phyloP scores from a whole-genome alignment of 2,113 vertebrate species.

The Pelodiscus sinensis region DNA sequence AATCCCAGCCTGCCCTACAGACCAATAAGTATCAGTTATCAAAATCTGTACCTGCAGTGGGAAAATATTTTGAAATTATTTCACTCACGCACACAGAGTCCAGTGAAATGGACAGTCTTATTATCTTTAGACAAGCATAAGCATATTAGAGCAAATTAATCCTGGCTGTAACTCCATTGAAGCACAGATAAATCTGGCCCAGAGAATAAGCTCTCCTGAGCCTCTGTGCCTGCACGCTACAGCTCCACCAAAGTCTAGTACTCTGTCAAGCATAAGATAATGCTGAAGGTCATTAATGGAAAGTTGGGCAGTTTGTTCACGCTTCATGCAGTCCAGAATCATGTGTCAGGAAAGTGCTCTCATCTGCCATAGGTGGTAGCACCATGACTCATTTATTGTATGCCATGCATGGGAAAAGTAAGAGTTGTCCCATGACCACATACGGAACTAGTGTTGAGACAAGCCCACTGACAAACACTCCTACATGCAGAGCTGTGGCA shows the following conservation, averaged over 20 bases:
- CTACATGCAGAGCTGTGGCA: neutral
- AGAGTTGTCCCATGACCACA: neutral
- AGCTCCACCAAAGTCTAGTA: neutral
- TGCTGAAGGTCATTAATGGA: neutral
- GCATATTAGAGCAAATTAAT: neutral
- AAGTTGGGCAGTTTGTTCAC: slow-evolving; percentile 21
- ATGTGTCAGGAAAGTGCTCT: neutral
- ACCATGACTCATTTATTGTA: slow-evolving; percentile 41
- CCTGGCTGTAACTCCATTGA: neutral
- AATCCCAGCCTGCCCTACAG: neutral
- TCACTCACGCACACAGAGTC: neutral
- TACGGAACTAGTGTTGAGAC: neutral
- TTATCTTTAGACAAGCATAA: neutral
- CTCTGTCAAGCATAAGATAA: slow-evolving; percentile 21
- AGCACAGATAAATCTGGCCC: neutral
- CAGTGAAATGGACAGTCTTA: neutral
- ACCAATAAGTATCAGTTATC: neutral
- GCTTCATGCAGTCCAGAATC: neutral
- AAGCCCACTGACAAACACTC: neutral
- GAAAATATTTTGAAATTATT: neutral
- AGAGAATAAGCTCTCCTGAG: neutral
- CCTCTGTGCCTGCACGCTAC: neutral
- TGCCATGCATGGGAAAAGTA: neutral
- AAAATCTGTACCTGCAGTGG: accelerated
- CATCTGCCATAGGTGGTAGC: neutral